Conservation (phyloP, 2,797 vertebrate species). For the Alca torda region DNA sequence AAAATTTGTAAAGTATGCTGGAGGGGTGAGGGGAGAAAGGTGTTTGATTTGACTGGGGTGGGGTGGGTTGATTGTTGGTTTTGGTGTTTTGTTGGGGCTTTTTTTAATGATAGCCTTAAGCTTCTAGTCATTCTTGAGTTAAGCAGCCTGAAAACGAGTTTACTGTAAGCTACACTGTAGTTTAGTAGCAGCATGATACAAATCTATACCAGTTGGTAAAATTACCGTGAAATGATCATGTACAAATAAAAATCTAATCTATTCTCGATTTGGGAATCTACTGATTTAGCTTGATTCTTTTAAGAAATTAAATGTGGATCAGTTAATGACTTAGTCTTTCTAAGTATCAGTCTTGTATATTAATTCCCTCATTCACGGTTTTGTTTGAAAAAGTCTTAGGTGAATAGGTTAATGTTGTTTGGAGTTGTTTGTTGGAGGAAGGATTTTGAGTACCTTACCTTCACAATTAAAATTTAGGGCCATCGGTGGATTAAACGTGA, state of each 20-base stretch:
- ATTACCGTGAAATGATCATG: background rate
- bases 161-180: background rate
- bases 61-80: background rate
- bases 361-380: background rate
- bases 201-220: background rate
- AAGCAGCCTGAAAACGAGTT: background rate
- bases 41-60: background rate
- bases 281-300: background rate
- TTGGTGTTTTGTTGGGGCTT: background rate
- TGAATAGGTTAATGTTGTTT: background rate
- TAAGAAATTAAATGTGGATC: background rate
- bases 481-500: background rate
- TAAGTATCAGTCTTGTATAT: background rate
- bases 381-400: background rate
- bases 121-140: background rate
- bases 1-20: background rate
- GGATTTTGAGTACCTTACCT: background rate
- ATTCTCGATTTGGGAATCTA: background rate
- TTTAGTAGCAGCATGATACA: background rate
- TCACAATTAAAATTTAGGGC: background rate
- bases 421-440: background rate
- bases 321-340: background rate
- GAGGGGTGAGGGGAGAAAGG: background rate
- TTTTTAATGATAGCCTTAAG: background rate
- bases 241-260: slow-evolving; percentile 21